These are phyloP conservation scores for Cryptomyrus ogoouensis DNA, from an alignment of 2,113 vertebrate genomes.

Conservation along the genomic window DNA sequence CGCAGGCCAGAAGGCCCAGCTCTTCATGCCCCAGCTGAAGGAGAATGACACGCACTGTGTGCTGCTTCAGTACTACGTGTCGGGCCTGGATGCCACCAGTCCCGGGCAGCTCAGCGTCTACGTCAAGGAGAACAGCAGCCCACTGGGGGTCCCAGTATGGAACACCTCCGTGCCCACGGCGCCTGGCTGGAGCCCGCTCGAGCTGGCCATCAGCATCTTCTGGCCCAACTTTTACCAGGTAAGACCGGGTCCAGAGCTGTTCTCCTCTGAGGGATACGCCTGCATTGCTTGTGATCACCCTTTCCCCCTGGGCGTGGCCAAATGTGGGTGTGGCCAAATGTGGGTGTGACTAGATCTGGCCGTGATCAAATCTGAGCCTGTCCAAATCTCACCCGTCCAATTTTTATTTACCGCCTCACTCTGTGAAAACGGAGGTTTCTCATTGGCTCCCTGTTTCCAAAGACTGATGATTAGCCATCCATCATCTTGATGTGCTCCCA, in stretches of 20 bases:
- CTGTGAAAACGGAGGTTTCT: background rate
- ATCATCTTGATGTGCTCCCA: background rate
- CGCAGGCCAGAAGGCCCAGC: constrained; percentile 71
- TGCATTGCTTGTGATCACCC: background rate
- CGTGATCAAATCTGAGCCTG: background rate
- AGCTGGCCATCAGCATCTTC: constrained; percentile 91
- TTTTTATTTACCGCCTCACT: background rate
- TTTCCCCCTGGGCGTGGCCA: background rate
- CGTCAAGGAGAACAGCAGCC: constrained; percentile 81
- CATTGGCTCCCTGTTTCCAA: background rate
- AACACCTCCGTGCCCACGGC: constrained; percentile 74
- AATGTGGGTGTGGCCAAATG: background rate
- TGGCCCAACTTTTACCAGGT: constrained; percentile 97
- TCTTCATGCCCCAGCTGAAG: constrained; percentile 80
- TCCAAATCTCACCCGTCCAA: background rate
- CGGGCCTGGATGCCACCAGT: constrained; percentile 68
- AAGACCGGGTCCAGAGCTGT: constrained; percentile 26
- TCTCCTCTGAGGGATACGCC: no score
- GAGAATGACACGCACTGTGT: constrained; percentile 96
- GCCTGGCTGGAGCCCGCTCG: constrained; percentile 76
- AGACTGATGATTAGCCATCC: background rate
- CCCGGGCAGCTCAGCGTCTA: constrained; percentile 79
- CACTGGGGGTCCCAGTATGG: constrained; percentile 78
- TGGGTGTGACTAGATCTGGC: background rate
- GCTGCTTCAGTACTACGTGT: constrained; percentile 81